These are phyloP conservation scores for Tyrannus savana DNA, from an alignment of 2,113 vertebrate genomes.

Conservation along the genomic window DNA sequence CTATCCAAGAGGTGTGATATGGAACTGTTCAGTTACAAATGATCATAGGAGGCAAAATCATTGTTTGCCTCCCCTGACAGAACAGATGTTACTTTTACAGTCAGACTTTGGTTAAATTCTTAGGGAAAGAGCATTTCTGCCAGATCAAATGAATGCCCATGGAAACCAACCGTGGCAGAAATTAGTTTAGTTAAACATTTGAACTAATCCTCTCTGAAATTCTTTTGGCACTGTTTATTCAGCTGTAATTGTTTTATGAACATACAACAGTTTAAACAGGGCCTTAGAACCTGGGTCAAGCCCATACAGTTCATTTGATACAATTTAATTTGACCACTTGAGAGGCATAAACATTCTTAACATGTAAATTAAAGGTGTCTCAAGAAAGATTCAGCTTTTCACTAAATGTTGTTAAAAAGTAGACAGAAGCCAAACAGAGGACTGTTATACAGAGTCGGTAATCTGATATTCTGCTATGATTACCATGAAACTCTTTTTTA, in stretches of 20 bases:
- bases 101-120: not conserved
- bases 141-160: not conserved
- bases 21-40: not conserved
- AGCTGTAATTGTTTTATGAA: conserved; percentile 47
- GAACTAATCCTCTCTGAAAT: conserved; percentile 47
- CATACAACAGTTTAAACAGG: conserved; percentile 17
- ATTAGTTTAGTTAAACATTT: conserved; percentile 43
- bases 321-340: conserved; percentile 63
- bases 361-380: conserved; percentile 43
- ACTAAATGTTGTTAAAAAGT: conserved; percentile 13
- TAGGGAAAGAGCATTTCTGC: conserved; percentile 19
- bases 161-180: not conserved
- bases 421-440: conserved; percentile 44
- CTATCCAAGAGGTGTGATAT: not conserved
- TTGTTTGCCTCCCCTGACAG: not conserved
- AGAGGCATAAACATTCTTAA: conserved; percentile 51
- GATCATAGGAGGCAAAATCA: not conserved
- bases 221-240: conserved; percentile 37
- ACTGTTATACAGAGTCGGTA: not conserved
- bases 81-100: not conserved
- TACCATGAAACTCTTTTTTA: conserved; percentile 18
- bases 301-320: not conserved
- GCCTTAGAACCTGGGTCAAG: conserved; percentile 22
- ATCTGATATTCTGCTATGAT: conserved; percentile 52
- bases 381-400: conserved; percentile 42